phyloP scores from a whole-genome alignment of 2,113 vertebrate genomes.

The Pelecanoides urinatrix region DNA sequence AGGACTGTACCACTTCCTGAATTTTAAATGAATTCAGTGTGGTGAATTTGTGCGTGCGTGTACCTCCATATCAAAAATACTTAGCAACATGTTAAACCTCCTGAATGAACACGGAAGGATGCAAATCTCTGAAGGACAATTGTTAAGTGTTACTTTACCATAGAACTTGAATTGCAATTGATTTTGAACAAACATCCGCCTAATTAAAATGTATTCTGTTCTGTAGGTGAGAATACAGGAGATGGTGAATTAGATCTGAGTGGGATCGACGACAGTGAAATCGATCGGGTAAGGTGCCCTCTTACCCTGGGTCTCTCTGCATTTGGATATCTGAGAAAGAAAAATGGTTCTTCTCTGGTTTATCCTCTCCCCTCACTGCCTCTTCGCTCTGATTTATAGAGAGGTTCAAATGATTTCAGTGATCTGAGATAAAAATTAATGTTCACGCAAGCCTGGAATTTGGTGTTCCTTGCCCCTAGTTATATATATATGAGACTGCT shows the following conservation, averaged over 20 bases:
- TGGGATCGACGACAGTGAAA: slow-evolving; percentile 93
- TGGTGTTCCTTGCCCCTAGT: background rate
- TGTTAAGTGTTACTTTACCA: background rate
- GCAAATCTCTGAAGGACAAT: background rate
- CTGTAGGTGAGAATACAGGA: slow-evolving; percentile 76
- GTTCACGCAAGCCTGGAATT: background rate
- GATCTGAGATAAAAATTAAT: background rate
- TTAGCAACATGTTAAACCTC: background rate
- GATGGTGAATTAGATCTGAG: slow-evolving; percentile 93
- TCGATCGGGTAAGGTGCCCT: slow-evolving; percentile 84
- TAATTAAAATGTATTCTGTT: slow-evolving; percentile 47
- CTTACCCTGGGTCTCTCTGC: background rate
- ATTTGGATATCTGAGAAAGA: background rate
- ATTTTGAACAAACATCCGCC: background rate
- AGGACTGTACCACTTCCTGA: background rate
- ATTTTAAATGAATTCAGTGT: slow-evolving; percentile 43
- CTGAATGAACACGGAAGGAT: background rate
- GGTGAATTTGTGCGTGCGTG: background rate
- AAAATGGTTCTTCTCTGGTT: background rate
- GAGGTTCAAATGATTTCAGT: background rate
- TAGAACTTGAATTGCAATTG: background rate
- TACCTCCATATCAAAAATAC: background rate
- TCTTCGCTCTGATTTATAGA: background rate
- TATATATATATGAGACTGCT: background rate
- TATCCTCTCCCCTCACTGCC: background rate